Percentiles rank a stretch among this genome's conserved stretches.
Evolutionary conservation across 2,888 invertebrate species (phyloP).

Genomic region (Dinocampus coccinellae): DNA sequence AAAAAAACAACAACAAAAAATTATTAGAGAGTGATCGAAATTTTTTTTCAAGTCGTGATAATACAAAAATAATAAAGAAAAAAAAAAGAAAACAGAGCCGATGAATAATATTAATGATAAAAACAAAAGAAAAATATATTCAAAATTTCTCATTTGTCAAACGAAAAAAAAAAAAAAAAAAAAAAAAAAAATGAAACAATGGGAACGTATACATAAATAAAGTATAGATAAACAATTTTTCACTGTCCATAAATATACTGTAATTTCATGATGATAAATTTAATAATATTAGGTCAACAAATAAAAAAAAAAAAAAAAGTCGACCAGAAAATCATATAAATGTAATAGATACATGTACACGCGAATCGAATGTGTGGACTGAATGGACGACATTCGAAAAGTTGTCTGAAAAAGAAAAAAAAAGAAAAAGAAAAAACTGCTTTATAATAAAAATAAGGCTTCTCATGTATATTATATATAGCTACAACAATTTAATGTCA

Average conservation of each 20-base stretch:
- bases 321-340: background rate
- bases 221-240: conserved; percentile 24
- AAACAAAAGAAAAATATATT: background rate
- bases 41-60: no score
- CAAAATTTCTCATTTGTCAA: background rate
- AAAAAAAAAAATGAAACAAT: conserved; percentile 6
- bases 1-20: no score
- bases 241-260: conserved; percentile 15
- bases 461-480: background rate
- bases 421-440: background rate
- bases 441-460: background rate
- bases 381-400: conserved; percentile 24
- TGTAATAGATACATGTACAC: background rate
- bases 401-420: conserved; percentile 3
- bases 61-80: no score
- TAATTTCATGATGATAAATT: background rate
- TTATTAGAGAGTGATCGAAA: no score
- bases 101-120: no score
- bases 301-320: no score
- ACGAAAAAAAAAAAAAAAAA: background rate
- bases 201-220: conserved; percentile 6
- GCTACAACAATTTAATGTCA: background rate
- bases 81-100: no score
- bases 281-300: no score
- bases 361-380: background rate